Percentiles rank a stretch among this genome's conserved stretches.
Conservation (phyloP, 92 coral and sea anemone species). For the Scolanthus callimorphus region DNA sequence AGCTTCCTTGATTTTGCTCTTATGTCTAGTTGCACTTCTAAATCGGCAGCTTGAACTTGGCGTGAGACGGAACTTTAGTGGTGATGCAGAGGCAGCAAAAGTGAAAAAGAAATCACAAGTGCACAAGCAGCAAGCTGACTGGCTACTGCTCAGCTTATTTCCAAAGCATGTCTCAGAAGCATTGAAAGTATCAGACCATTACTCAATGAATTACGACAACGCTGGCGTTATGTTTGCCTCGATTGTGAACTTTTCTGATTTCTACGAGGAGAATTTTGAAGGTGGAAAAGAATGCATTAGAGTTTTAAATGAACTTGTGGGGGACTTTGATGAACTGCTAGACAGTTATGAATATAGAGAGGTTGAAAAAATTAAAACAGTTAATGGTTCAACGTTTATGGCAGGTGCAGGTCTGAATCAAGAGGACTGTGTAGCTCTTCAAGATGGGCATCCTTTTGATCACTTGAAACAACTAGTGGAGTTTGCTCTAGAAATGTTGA, state of each 20-base stretch:
- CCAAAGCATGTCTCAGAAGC: conserved; percentile 94
- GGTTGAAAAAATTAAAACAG: conserved; percentile 99
- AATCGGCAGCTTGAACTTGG: conserved; percentile 94
- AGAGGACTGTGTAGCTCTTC: conserved; percentile 56
- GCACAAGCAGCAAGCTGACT: conserved; percentile 94
- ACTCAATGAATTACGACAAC: conserved; percentile 91
- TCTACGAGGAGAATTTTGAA: conserved; percentile 99
- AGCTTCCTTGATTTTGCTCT: conserved; percentile 62
- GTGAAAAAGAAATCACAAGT: conserved; percentile 79
- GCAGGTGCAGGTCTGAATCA: conserved; percentile 96
- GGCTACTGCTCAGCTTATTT: conserved; percentile 87
- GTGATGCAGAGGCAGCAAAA: conserved; percentile 94
- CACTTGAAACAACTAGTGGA: conserved; percentile 89
- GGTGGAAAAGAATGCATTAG: conserved; percentile 99
- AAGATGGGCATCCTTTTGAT: conserved; percentile 64
- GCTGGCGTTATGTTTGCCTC: conserved; percentile 99
- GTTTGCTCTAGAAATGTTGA: conserved; percentile 95
- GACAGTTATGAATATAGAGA: conserved; percentile 72
- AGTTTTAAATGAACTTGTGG: conserved; percentile 93
- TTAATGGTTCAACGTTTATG: conserved; percentile 98
- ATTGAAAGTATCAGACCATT: conserved; percentile 81
- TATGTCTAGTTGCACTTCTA: conserved; percentile 74
- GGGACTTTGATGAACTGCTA: conserved; percentile 96
- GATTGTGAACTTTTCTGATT: conserved; percentile 94
- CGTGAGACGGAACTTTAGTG: conserved; percentile 93